These are phyloP conservation scores for Allolobophora icterica DNA, from an alignment of 2,888 invertebrate genomes.

Conservation along the genomic window DNA sequence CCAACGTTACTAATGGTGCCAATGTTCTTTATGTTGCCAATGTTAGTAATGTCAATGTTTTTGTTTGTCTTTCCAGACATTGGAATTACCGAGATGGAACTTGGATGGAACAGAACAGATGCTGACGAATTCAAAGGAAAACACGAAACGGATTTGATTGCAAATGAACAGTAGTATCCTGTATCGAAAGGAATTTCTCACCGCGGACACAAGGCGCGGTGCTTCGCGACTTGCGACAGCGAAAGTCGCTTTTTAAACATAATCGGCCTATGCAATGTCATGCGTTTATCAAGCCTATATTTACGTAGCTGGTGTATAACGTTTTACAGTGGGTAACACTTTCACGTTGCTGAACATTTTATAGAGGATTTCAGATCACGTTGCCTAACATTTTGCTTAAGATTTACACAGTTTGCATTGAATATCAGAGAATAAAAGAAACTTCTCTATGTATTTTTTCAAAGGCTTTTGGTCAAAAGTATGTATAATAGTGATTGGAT, in stretches of 20 bases:
- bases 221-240: background rate
- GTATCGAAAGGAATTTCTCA: background rate
- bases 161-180: constrained; percentile 14
- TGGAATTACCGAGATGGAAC: background rate
- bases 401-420: background rate
- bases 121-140: constrained; percentile 7
- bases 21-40: too few relatives aligned
- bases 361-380: too few relatives aligned
- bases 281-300: background rate
- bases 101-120: background rate
- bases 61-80: background rate
- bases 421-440: background rate
- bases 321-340: background rate
- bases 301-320: background rate
- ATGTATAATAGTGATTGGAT: too few relatives aligned
- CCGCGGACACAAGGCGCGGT: background rate
- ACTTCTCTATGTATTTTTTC: background rate
- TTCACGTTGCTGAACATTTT: background rate
- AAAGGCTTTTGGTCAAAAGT: too few relatives aligned
- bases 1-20: too few relatives aligned
- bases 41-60: too few relatives aligned
- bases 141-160: background rate
- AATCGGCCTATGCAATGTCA: too few relatives aligned
- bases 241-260: background rate
- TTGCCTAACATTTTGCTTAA: too few relatives aligned